phyloP scores from a whole-genome alignment of 2,797 vertebrate species.

The Hemibagrus guttatus region DNA sequence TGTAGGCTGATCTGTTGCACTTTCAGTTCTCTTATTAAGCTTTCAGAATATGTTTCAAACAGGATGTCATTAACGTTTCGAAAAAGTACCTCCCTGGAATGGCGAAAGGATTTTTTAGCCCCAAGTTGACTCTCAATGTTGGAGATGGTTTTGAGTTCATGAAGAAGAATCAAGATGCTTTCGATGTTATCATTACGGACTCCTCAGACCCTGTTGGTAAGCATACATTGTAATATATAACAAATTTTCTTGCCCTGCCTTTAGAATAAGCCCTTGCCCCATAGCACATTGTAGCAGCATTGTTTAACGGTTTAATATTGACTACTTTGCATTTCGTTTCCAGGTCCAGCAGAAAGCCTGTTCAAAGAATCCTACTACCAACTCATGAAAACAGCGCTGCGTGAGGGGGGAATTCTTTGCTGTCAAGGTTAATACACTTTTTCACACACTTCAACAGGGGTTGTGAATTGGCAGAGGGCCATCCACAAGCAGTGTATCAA shows the following conservation, averaged over 20 bases:
- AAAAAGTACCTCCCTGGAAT: slow-evolving; percentile 96
- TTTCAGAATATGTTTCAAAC: background rate
- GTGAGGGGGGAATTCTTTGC: slow-evolving; percentile 90
- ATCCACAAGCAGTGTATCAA: background rate
- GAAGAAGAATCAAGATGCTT: slow-evolving; percentile 97
- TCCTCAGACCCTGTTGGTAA: slow-evolving; percentile 97
- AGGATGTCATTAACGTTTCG: slow-evolving; percentile 96
- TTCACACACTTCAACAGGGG: background rate
- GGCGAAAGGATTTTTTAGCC: slow-evolving; percentile 93
- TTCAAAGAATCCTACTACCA: slow-evolving; percentile 98
- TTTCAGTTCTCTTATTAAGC: background rate
- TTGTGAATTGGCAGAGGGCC: too few species aligned
- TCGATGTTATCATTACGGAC: slow-evolving; percentile 96
- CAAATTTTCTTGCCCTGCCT: background rate
- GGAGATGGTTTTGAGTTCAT: slow-evolving; percentile 98
- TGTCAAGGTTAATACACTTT: slow-evolving; percentile 83
- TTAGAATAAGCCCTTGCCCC: background rate
- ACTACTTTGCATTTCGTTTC: slow-evolving; percentile 24
- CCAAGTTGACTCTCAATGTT: slow-evolving; percentile 91
- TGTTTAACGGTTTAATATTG: slow-evolving; percentile 19
- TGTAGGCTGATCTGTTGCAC: background rate
- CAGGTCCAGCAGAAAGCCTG: slow-evolving; percentile 94
- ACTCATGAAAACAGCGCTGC: slow-evolving; percentile 93
- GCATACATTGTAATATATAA: slow-evolving; percentile 48
- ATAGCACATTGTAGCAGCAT: too few species aligned